Evolutionary conservation across 2,888 invertebrate genomes (phyloP).

Genomic region (Leucophora obtusa): DNA sequence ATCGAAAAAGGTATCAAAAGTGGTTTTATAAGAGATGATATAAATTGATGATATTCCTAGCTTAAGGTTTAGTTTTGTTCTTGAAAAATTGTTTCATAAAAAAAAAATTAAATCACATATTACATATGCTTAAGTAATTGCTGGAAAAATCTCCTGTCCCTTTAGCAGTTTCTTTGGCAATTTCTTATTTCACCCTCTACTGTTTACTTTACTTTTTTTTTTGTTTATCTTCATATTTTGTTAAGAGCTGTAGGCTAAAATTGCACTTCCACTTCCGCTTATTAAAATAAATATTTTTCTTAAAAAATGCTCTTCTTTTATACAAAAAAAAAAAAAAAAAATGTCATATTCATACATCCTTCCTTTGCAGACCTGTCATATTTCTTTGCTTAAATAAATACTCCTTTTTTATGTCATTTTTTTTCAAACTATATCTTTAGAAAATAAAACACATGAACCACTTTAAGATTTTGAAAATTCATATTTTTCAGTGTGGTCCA

Average conservation of each 20-base stretch:
- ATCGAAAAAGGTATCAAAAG: conserved; percentile 35
- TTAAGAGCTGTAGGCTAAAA: conserved; percentile 22
- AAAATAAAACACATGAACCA: conserved; percentile 48
- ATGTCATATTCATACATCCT: conserved; percentile 32
- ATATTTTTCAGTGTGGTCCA: conserved; percentile 36
- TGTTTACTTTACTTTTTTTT: not conserved
- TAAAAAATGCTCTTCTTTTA: conserved; percentile 37
- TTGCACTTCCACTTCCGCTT: conserved; percentile 56
- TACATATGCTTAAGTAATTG: conserved; percentile 27
- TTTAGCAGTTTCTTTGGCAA: conserved; percentile 14
- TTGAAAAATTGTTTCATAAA: not conserved
- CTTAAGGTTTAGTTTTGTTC: not conserved
- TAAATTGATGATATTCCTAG: not conserved
- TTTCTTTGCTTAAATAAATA: conserved; percentile 25
- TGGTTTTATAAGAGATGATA: not conserved
- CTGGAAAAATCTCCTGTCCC: not conserved
- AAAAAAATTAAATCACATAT: conserved; percentile 12
- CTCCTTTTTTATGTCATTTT: conserved; percentile 39
- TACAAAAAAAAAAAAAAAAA: conserved; percentile 13
- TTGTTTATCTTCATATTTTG: not conserved
- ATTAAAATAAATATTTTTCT: conserved; percentile 59
- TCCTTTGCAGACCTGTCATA: conserved; percentile 42
- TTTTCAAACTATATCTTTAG: conserved; percentile 2
- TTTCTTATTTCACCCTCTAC: not conserved
- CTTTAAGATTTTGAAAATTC: conserved; percentile 17